Base-by-base conservation (phyloP, 2,888 invertebrate genomes). In the Drosophila ezoana region DNA sequence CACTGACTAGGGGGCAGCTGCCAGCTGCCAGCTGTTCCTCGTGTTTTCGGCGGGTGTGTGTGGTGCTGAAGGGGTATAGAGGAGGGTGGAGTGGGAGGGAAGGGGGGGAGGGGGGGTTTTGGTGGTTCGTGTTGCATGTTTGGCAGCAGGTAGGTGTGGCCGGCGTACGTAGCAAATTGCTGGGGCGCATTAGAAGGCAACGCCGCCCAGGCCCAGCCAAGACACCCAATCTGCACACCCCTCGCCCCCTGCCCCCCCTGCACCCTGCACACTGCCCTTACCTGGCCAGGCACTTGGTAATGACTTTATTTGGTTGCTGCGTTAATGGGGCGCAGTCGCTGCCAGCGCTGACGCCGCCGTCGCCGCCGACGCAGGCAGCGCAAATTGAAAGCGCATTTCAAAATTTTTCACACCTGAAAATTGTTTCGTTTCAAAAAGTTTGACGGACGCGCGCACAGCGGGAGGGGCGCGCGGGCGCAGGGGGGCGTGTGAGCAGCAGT, bases 231-330 rank as follows among this genome's bases (percentile, higher is more conserved):
- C 23, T 43, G 40, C 35, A 23, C 20, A 14, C 40, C 33, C 28
- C 13, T 2, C 38, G 14, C 11, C 40, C 9, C 14, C 23, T 4
- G 4, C 20, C 18, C 40, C 33, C 4, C 11, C 33, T 3, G 4
- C 18, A 16, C 32, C 23, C 11, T 9, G 5, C 37, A 8, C 35
- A 5, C 33, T 44, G 18, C 18, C 41, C 38, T 32, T 51, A 44
- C 40, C 68, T 59, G 67, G 45, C 47, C 53, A 52, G 82, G 60
- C 74, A 77, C 62, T 84, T 81, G 87, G 81, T 83, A 83, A 83
- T 83, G 87, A 83, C 87, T 83, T 83, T 83, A 87, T 83, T 83
- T 83, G 86, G 83, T 85, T 83, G 87, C 87, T 81, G 87, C 87
- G 83, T 83, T 87, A 83, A 83, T 83, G 83, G 82, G 82, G 64